Evolutionary conservation across 2,113 vertebrate genomes (phyloP), one percentile per base, ranked within the genome.

Genomic region (Thinocorus orbignyianus): DNA sequence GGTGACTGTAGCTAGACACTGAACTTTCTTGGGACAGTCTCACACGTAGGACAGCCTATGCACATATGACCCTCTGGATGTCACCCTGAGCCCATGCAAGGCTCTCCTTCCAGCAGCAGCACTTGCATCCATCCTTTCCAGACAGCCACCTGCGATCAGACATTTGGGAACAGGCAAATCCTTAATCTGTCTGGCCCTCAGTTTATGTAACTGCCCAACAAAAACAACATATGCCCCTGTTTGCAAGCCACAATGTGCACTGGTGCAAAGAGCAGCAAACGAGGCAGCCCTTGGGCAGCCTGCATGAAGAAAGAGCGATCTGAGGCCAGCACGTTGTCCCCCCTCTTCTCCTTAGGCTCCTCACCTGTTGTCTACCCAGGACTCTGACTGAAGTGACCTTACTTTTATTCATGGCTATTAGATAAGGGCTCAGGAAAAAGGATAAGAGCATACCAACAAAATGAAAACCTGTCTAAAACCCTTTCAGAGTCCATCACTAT

Each of bases 131-230:
- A 4, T 68, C 7, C 4, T 88, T 82, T 88, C 70, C 66, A 88
- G 90, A 58, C 60, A 81, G 74, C 60, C 69, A 91, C 91, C 87
- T 88, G 78, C 3, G 1, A 31, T 61, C 73, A 86, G 92, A 62
- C 58, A 76, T 95, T 91, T 80, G 85, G 81, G 81, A 94, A 61
- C 49, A 71, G 85, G 78, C 92, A 90, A 94, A 96, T 91, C 92
- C 87, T 94, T 93, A 88, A 95, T 96, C 96, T 93, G 83, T 80
- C 92, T 96, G 92, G 69, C 74, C 77, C 73, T 92, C n/a, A 23
- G 80, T 94, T 96, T 96, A 95, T 65, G 46, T 92, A 96, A 96
- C 66, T 12, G 68, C 20, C 3, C 61, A 55, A 33, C 70, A 92
- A 88, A 81, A 93, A 64, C 81, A 84, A 88, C 86, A 89, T 61